phyloP scores from a whole-genome alignment of 2,888 invertebrate genomes.

The Mythimna vitellina region DNA sequence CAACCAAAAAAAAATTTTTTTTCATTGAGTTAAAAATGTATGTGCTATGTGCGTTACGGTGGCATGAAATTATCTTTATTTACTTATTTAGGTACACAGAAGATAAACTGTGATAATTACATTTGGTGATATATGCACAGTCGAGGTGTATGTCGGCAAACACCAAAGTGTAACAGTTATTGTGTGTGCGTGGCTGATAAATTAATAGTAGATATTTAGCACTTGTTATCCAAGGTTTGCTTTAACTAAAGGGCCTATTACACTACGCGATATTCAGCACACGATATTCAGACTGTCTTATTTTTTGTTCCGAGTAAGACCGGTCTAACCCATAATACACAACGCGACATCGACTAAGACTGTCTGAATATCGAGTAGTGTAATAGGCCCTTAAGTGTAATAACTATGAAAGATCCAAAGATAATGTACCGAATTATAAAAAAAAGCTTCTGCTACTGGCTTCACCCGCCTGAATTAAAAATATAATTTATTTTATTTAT shows the following conservation, averaged over 20 bases:
- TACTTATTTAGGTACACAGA: slow-evolving; percentile 15
- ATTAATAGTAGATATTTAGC: neutral
- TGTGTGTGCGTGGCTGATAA: slow-evolving; percentile 11
- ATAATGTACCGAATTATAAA: neutral
- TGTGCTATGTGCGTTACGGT: slow-evolving; percentile 12
- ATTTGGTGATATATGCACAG: slow-evolving; percentile 39
- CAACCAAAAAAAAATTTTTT: slow-evolving; percentile 1
- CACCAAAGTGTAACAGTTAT: slow-evolving; percentile 15
- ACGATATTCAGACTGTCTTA: too few relatives aligned
- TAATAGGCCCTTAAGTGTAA: too few relatives aligned
- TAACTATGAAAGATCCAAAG: neutral
- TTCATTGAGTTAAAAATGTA: slow-evolving; percentile 1
- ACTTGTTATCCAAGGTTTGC: neutral
- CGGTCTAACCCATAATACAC: too few relatives aligned
- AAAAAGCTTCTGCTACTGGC: neutral
- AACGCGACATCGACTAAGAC: too few relatives aligned
- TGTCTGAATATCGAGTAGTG: too few relatives aligned
- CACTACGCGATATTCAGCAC: too few relatives aligned
- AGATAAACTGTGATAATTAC: slow-evolving; percentile 55
- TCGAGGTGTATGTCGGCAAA: slow-evolving; percentile 6
- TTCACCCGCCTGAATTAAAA: too few relatives aligned
- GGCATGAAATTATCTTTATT: slow-evolving; percentile 46
- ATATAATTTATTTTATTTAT: too few relatives aligned
- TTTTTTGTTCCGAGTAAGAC: too few relatives aligned
- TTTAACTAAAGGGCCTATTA: too few relatives aligned